Evolutionary conservation across 2,113 vertebrate genomes (phyloP).

Genomic region (Ciconia stormi): DNA sequence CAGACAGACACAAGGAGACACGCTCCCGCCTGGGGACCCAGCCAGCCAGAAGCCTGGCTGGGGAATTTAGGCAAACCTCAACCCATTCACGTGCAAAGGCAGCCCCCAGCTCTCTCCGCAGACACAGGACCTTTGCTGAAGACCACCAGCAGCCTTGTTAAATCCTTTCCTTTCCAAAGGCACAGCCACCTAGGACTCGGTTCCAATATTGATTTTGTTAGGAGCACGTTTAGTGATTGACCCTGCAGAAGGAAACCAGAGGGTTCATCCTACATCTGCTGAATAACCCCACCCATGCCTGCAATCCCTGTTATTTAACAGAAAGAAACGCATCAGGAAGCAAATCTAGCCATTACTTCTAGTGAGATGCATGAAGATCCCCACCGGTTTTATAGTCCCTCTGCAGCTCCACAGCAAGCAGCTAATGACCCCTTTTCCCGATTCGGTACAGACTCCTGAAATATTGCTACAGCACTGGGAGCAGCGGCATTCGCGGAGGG

Average conservation of each 20-base stretch:
- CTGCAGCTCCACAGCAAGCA: not conserved
- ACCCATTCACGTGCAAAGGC: not conserved
- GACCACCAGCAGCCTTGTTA: not conserved
- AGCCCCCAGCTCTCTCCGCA: rapidly evolving
- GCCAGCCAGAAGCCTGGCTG: not conserved
- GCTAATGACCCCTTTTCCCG: not conserved
- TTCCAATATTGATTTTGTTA: not conserved
- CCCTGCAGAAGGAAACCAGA: not conserved
- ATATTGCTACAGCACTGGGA: not conserved
- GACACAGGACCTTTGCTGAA: not conserved
- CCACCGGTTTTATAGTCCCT: not conserved
- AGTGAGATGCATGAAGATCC: not conserved
- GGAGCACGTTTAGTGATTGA: not conserved
- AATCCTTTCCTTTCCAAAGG: not conserved
- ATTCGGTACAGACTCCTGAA: not conserved
- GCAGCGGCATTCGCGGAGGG: rapidly evolving
- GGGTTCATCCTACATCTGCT: not conserved
- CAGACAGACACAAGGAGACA: not conserved
- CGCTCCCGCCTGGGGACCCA: rapidly evolving
- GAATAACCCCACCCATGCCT: not conserved
- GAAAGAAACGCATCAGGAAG: not conserved
- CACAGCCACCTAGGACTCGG: not conserved
- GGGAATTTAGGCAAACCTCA: not conserved
- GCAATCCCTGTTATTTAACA: not conserved
- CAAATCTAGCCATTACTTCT: not conserved